A percentile compares a stretch with the other conserved stretches of the same genome.
Evolutionary conservation across 2,888 invertebrate species (phyloP).

Genomic region (Anarsia innoxiella): DNA sequence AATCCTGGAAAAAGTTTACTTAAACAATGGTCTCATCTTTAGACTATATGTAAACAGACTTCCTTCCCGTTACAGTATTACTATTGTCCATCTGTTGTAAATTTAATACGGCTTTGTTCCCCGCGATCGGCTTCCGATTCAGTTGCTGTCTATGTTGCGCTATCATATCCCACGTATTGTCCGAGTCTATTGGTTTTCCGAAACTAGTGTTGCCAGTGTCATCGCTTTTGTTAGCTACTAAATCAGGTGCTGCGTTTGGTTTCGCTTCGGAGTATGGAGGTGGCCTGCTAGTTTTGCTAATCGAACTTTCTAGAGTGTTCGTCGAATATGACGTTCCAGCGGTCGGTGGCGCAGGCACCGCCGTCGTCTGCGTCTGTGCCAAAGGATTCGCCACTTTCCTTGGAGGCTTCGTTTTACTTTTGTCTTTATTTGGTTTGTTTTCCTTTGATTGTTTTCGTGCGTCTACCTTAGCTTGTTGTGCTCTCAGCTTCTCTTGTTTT

Average conservation of each 20-base stretch:
- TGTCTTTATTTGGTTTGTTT: slow-evolving; percentile 20
- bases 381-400: slow-evolving; percentile 12
- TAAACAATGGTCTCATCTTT: neutral
- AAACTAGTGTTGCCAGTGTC: slow-evolving; percentile 45
- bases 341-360: neutral
- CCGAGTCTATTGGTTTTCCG: slow-evolving; percentile 36
- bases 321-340: slow-evolving; percentile 21
- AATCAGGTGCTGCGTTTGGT: slow-evolving; percentile 12
- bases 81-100: neutral
- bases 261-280: slow-evolving; percentile 44
- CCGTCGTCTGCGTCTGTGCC: slow-evolving; percentile 11
- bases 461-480: slow-evolving; percentile 25
- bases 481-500: slow-evolving; percentile 18
- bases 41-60: slow-evolving; percentile 8
- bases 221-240: slow-evolving; percentile 30
- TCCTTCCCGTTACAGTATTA: slow-evolving; percentile 1
- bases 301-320: slow-evolving; percentile 59
- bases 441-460: slow-evolving; percentile 18
- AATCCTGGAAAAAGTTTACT: too few species aligned
- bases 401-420: slow-evolving; percentile 20
- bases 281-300: slow-evolving; percentile 54
- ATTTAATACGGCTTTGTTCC: too few species aligned
- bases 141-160: slow-evolving; percentile 67
- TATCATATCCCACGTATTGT: slow-evolving; percentile 70
- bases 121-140: slow-evolving; percentile 29